Conservation (phyloP, 2,888 invertebrate species). For the Alloscopus bannaensis region DNA sequence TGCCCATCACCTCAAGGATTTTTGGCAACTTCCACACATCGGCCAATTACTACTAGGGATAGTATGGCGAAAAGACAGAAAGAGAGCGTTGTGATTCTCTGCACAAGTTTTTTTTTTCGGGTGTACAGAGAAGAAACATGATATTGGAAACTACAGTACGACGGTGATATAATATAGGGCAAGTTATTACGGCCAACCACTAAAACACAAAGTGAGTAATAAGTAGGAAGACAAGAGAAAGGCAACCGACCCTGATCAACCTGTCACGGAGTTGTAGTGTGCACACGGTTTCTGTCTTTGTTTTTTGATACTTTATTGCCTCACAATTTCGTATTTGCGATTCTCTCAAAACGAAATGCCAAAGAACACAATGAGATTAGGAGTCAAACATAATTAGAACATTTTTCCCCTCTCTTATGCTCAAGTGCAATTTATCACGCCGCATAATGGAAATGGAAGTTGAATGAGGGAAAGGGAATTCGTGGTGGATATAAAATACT, state of each 20-base stretch:
- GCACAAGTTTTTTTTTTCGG: too few species aligned
- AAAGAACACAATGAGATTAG: neutral
- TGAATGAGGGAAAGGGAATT: neutral
- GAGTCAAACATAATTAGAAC: conserved; percentile 36
- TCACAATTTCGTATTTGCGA: neutral
- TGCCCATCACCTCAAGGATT: conserved; percentile 34
- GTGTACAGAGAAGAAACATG: too few species aligned
- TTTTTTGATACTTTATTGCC: conserved; percentile 3
- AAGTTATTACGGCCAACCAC: conserved; percentile 16
- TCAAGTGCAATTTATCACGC: conserved; percentile 27
- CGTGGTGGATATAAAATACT: too few species aligned
- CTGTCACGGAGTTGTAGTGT: conserved; percentile 18
- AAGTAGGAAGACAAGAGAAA: conserved; percentile 39
- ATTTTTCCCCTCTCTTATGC: conserved; percentile 27
- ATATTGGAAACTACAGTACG: too few species aligned
- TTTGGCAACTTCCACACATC: conserved; percentile 37
- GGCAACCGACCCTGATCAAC: conserved; percentile 47
- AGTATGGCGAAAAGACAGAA: too few species aligned
- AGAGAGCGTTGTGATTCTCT: too few species aligned
- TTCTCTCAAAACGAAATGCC: conserved; percentile 12
- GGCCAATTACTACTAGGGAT: too few species aligned
- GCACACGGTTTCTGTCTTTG: neutral
- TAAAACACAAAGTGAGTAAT: conserved; percentile 3
- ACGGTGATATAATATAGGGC: neutral
- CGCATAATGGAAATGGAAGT: too few species aligned